Base-by-base conservation (phyloP, 2,888 invertebrate genomes). In the Argyra leucocephala region DNA sequence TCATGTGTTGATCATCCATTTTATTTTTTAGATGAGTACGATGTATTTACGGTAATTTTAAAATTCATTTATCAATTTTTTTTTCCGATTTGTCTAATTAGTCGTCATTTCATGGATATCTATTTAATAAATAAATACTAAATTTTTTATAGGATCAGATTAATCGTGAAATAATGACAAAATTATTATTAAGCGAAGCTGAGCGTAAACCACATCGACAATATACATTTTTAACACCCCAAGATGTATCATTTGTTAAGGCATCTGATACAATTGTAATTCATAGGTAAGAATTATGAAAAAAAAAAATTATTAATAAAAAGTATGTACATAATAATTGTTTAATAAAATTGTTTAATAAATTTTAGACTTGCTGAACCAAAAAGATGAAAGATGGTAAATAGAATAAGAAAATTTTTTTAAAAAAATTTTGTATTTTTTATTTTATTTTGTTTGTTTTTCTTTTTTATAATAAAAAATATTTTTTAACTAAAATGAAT, bases 21-120 rank as follows among this genome's bases (percentile, higher is more conserved):
- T 81, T 90, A 90, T 83, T 88, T 95, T 78, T 82, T 97, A 71
- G 97, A 97, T 78, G 97, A 98, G 83, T 97, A 96, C 76, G 96
- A 97, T 75, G 95, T 97, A 0, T 97, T 93, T 76, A 96, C 97
- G 90, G 95, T 91, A 75, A 77, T 76, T 66, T 9, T 12, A 31
- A 7, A 9, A 63, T 62, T 37, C 26, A 58, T 58, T 18, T 6
- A 31, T 37, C n/a, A 37, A 37, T 62, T 73, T 26, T 62, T 18
- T 57, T 58, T 22, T 63, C 12, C 22, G 21, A n/a, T n/a, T n/a
- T n/a, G 36, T 62, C 21, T 60, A 63, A 65, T 63, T 22, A 64
- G 21, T 66, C 23, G 7, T 18, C 65, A n/a, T n/a, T n/a, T n/a
- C n/a, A n/a, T n/a, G n/a, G n/a, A n/a, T n/a, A 24, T 22, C 9